These are phyloP conservation scores for Agrilus planipennis DNA, from an alignment of 1,140 invertebrate genomes.

Conservation along the genomic window DNA sequence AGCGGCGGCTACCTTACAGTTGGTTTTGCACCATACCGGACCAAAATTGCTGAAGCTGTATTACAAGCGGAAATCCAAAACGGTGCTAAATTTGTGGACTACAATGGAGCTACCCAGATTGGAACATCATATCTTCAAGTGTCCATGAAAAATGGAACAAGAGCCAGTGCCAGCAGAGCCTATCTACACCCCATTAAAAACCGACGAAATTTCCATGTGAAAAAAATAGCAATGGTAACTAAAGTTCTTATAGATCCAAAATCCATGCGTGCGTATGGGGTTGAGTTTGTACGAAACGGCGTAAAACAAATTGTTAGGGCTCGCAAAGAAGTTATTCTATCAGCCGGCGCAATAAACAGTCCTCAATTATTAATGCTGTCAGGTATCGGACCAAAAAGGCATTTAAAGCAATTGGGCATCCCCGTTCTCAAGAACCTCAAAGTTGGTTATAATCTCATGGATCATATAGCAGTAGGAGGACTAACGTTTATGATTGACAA, in stretches of 20 bases:
- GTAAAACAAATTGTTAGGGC: constrained; percentile 45
- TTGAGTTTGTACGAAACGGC: constrained; percentile 45
- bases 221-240: constrained; percentile 50
- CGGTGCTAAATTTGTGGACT: constrained; percentile 56
- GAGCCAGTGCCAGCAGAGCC: constrained; percentile 62
- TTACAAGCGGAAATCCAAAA: constrained; percentile 52
- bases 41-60: constrained; percentile 51
- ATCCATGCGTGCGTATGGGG: constrained; percentile 49
- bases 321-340: constrained; percentile 62
- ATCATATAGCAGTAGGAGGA: constrained; percentile 60
- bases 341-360: constrained; percentile 60
- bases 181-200: constrained; percentile 54
- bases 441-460: constrained; percentile 70
- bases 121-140: constrained; percentile 53
- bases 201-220: constrained; percentile 52
- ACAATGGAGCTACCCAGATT: constrained; percentile 52
- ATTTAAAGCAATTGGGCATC: constrained; percentile 47
- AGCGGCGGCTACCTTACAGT: constrained; percentile 48
- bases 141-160: constrained; percentile 49
- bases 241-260: constrained; percentile 59
- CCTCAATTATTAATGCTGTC: constrained; percentile 72
- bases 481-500: constrained; percentile 52
- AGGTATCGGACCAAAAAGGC: constrained; percentile 61
- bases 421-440: constrained; percentile 53
- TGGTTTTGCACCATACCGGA: constrained; percentile 41